A percentile compares a stretch with the other conserved stretches of the same genome.
These are phyloP conservation scores for Dicranocentrus wangi DNA, from an alignment of 2,888 invertebrate genomes.

Conservation along the genomic window DNA sequence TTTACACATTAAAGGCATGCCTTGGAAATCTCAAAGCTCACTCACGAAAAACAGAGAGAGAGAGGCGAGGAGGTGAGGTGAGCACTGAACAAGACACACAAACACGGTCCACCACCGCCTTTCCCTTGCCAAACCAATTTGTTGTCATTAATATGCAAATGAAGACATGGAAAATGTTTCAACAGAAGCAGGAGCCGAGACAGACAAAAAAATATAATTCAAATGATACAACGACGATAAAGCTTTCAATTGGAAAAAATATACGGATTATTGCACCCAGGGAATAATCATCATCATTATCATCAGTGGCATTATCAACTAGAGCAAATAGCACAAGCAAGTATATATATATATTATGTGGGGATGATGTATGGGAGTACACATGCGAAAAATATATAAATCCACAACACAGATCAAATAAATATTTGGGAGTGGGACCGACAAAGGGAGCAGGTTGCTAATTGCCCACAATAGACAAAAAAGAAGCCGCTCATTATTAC, in stretches of 20 bases:
- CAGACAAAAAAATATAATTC: neutral
- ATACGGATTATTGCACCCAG: slow-evolving; percentile 1
- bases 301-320: slow-evolving; percentile 26
- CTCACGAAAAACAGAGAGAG: too few species aligned
- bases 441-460: slow-evolving; percentile 61
- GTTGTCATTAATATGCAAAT: slow-evolving; percentile 65
- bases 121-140: slow-evolving; percentile 64
- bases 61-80: too few species aligned
- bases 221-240: slow-evolving; percentile 19
- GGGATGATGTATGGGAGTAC: slow-evolving; percentile 19
- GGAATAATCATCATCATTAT: slow-evolving; percentile 1
- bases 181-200: slow-evolving; percentile 6
- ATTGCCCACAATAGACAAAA: slow-evolving; percentile 57
- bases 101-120: slow-evolving; percentile 37
- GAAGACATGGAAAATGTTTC: slow-evolving; percentile 57
- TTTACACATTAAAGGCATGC: too few species aligned
- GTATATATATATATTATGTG: slow-evolving; percentile 30
- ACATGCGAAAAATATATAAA: slow-evolving; percentile 46
- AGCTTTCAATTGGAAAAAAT: neutral
- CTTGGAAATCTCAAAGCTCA: too few species aligned
- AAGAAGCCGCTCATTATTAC: slow-evolving; percentile 63
- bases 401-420: slow-evolving; percentile 60
- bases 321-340: slow-evolving; percentile 59
- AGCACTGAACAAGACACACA: neutral
- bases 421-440: slow-evolving; percentile 54